Evolutionary conservation across 2,888 invertebrate genomes (phyloP).

Genomic region (Bhutanitis thaidina): DNA sequence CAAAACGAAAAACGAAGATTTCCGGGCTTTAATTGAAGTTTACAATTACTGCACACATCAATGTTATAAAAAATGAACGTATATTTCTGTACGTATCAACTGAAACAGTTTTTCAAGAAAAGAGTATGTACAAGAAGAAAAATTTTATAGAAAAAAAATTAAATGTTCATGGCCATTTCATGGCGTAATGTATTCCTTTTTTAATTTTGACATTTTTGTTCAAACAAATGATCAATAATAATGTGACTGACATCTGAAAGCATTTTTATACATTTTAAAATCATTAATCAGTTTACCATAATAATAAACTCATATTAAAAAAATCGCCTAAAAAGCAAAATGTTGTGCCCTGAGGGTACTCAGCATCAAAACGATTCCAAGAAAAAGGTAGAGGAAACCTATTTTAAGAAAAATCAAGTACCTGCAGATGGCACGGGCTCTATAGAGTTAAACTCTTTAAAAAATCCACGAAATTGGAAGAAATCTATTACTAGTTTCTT

Average conservation of each 20-base stretch:
- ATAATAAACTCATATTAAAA: constrained; percentile 29
- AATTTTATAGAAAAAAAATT: no score
- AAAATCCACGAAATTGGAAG: constrained; percentile 67
- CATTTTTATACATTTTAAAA: constrained; percentile 50
- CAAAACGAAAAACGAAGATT: no score
- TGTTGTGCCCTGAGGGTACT: constrained; percentile 65
- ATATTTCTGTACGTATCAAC: no score
- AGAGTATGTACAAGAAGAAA: no score
- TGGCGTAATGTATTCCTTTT: constrained; percentile 25
- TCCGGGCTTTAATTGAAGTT: no score
- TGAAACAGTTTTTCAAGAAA: no score
- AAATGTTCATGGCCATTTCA: neutral
- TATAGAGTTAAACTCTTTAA: constrained; percentile 56
- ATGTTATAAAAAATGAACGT: no score
- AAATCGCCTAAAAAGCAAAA: constrained; percentile 35
- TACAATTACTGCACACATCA: no score
- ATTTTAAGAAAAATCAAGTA: constrained; percentile 43
- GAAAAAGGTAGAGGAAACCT: constrained; percentile 48
- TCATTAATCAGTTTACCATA: constrained; percentile 8
- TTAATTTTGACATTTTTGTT: constrained; percentile 26
- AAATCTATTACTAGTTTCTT: constrained; percentile 70
- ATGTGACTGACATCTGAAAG: constrained; percentile 26
- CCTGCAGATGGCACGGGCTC: constrained; percentile 47
- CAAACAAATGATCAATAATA: constrained; percentile 26
- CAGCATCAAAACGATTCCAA: constrained; percentile 45